These are phyloP conservation scores for Apogon hyalosoma DNA, from an alignment of 2,797 vertebrate species.

Conservation along the genomic window DNA sequence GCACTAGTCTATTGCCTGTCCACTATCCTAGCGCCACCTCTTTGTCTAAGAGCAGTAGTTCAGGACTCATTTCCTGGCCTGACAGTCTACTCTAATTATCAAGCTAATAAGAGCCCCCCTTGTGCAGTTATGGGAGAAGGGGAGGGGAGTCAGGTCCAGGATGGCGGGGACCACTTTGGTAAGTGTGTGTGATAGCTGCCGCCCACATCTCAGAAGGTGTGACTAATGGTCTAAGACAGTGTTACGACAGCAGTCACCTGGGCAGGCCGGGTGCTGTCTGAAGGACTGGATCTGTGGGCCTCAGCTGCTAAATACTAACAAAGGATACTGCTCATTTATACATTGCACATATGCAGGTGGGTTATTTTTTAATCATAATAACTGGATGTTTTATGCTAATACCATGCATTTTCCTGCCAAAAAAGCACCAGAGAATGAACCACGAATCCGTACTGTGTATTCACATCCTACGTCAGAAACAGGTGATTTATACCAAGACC, in stretches of 20 bases:
- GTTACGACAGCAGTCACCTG: constrained; percentile 67
- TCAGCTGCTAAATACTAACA: constrained; percentile 25
- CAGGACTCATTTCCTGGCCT: constrained; percentile 93
- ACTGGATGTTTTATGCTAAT: no score
- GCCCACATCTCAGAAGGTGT: constrained; percentile 88
- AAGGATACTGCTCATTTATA: constrained; percentile 2
- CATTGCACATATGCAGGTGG: background rate
- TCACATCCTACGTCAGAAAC: background rate
- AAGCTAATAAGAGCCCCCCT: constrained; percentile 92
- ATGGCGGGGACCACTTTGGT: constrained; percentile 65
- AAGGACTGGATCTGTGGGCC: constrained; percentile 40
- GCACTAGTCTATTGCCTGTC: constrained; percentile 23
- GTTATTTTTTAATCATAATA: background rate
- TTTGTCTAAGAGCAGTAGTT: constrained; percentile 68
- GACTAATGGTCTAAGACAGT: constrained; percentile 80
- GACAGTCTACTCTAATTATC: constrained; percentile 89
- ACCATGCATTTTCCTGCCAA: no score
- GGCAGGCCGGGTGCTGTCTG: constrained; percentile 30
- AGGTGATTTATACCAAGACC: background rate
- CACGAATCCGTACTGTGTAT: background rate
- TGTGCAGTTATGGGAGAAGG: constrained; percentile 67
- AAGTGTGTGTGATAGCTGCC: constrained; percentile 70
- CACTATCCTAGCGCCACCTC: constrained; percentile 54
- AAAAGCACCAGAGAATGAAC: no score
- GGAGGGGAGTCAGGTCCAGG: constrained; percentile 55